phyloP scores from a whole-genome alignment of 1,140 invertebrate species.

The Chlorops oryzae region DNA sequence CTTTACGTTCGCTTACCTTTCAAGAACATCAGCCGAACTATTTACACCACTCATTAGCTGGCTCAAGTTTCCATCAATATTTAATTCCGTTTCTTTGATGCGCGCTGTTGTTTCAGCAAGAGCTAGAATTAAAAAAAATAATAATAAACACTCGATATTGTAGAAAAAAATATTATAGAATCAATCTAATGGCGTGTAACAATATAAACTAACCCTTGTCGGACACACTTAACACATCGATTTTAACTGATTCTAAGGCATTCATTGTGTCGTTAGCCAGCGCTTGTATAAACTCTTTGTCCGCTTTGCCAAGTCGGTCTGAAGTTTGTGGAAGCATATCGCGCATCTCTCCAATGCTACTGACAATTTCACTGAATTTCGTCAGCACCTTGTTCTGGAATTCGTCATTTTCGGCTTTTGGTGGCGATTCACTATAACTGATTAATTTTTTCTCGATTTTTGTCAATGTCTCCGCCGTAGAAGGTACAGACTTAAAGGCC shows the following conservation, averaged over 20 bases:
- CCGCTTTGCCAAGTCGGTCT: conserved; percentile 25
- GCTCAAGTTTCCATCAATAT: conserved; percentile 28
- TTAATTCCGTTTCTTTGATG: conserved; percentile 39
- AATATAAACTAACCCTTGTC: conserved; percentile 26
- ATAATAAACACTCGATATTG: not conserved
- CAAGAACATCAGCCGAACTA: conserved; percentile 26
- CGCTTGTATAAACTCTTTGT: conserved; percentile 36
- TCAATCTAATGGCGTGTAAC: too few relatives aligned
- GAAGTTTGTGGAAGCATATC: conserved; percentile 14
- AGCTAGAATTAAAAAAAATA: conserved; percentile 17
- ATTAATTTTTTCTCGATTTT: conserved; percentile 37
- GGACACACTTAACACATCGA: conserved; percentile 20
- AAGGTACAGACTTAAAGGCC: conserved; percentile 26
- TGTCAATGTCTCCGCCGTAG: conserved; percentile 23
- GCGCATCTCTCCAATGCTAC: conserved; percentile 21
- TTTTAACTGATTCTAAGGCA: conserved; percentile 31
- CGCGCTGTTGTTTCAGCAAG: conserved; percentile 44
- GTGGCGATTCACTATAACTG: conserved; percentile 23
- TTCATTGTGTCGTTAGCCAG: conserved; percentile 39
- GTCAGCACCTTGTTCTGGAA: conserved; percentile 33
- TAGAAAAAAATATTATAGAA: conserved; percentile 2
- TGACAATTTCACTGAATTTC: conserved; percentile 23
- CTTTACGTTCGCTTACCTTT: too few relatives aligned
- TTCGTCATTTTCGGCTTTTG: conserved; percentile 21
- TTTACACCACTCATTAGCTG: conserved; percentile 53